Conservation (phyloP, 2,113 vertebrate genomes). For the Mormyrus lacerda region DNA sequence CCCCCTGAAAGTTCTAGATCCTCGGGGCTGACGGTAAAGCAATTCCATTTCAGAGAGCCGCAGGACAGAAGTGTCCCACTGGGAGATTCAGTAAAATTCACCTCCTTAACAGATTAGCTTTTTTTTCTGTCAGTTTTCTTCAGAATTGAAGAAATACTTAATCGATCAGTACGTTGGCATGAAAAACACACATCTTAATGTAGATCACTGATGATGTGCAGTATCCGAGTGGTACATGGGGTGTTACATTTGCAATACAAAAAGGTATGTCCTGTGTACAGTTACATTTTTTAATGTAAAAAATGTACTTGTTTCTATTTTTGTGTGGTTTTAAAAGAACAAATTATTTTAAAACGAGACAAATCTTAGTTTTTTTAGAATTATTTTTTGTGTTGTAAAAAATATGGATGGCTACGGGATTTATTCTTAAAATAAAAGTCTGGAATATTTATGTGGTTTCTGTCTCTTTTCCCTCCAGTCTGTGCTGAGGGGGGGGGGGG, state of each 20-base stretch:
- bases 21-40: neutral
- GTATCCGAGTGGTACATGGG: conserved; percentile 54
- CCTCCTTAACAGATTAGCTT: neutral
- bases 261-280: conserved; percentile 67
- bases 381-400: conserved; percentile 15
- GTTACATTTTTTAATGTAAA: conserved; percentile 55
- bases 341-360: conserved; percentile 62
- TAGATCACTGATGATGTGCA: conserved; percentile 35
- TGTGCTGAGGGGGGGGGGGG: neutral
- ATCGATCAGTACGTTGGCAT: conserved; percentile 28
- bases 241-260: conserved; percentile 60
- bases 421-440: conserved; percentile 65
- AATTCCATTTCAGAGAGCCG: neutral
- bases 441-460: conserved; percentile 31
- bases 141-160: conserved; percentile 24
- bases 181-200: neutral
- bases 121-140: neutral
- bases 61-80: neutral
- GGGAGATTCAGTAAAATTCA: neutral
- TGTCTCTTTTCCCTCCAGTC: neutral
- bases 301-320: conserved; percentile 59
- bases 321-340: conserved; percentile 65
- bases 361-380: conserved; percentile 49
- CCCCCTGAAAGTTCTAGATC: neutral
- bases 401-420: conserved; percentile 40